Percentiles rank a stretch among this genome's conserved stretches.
These are phyloP conservation scores for Liolophura sinensis DNA, from an alignment of 1,140 invertebrate genomes.

Conservation along the genomic window DNA sequence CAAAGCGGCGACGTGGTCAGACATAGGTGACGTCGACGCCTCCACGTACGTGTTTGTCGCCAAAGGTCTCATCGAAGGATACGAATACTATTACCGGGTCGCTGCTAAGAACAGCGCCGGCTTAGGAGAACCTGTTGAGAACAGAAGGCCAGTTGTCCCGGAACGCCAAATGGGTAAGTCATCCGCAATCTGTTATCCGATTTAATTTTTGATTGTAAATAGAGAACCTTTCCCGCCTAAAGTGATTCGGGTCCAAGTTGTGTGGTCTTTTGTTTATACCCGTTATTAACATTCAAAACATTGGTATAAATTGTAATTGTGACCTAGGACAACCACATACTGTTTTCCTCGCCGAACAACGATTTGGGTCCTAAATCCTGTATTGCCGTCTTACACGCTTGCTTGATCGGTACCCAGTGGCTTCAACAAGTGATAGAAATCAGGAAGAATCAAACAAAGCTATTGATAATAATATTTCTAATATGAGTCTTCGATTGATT, in stretches of 20 bases:
- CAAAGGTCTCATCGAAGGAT: slow-evolving; percentile 85
- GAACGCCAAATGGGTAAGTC: slow-evolving; percentile 38
- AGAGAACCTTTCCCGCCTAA: too few relatives aligned
- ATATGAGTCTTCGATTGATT: too few relatives aligned
- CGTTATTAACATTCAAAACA: not conserved
- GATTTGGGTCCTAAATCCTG: too few relatives aligned
- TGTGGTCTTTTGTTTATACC: not conserved
- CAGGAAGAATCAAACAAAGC: too few relatives aligned
- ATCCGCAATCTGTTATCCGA: not conserved
- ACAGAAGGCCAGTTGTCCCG: slow-evolving; percentile 75
- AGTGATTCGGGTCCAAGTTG: not conserved
- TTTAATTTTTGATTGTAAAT: not conserved
- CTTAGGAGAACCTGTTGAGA: slow-evolving; percentile 86
- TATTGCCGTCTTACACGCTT: too few relatives aligned
- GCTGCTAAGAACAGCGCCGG: slow-evolving; percentile 94
- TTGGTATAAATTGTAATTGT: too few relatives aligned
- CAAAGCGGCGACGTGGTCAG: slow-evolving; percentile 84
- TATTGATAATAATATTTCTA: too few relatives aligned
- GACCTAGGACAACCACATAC: too few relatives aligned
- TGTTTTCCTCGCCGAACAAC: too few relatives aligned
- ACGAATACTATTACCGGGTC: slow-evolving; percentile 96
- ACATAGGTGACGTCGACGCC: slow-evolving; percentile 64
- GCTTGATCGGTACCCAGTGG: too few relatives aligned
- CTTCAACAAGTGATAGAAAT: too few relatives aligned
- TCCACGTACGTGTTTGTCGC: slow-evolving; percentile 74